Percentiles rank a stretch among this genome's conserved stretches.
These are phyloP conservation scores for Napeogenes inachia DNA, from an alignment of 2,888 invertebrate genomes.

Conservation along the genomic window DNA sequence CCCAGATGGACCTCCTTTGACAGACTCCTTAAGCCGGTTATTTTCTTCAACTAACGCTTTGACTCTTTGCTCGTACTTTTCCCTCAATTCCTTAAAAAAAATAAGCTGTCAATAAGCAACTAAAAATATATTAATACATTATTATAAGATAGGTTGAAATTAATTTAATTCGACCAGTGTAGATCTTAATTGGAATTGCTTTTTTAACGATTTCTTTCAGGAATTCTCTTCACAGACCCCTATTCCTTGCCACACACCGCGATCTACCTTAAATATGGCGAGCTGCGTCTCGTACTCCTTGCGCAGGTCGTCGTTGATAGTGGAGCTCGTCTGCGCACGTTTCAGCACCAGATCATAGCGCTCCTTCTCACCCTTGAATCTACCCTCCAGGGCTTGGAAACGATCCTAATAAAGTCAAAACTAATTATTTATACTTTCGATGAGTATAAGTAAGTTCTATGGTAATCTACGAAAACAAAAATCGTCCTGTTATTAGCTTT, in stretches of 20 bases:
- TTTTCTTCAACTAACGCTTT: conserved; percentile 75
- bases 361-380: conserved; percentile 84
- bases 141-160: no score
- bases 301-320: conserved; percentile 85
- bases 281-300: conserved; percentile 88
- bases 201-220: no score
- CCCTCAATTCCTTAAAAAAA: conserved; percentile 76
- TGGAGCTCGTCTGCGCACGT: conserved; percentile 83
- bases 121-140: not conserved
- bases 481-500: no score
- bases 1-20: conserved; percentile 21
- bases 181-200: no score
- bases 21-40: conserved; percentile 49
- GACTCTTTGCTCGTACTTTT: conserved; percentile 82
- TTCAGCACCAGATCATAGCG: conserved; percentile 82
- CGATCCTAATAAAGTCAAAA: conserved; percentile 67
- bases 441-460: no score
- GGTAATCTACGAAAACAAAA: no score
- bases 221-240: no score
- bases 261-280: conserved; percentile 79
- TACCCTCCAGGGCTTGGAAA: conserved; percentile 81
- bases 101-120: not conserved
- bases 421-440: not conserved
- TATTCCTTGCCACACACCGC: not conserved
- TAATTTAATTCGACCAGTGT: no score